Evolutionary conservation across 2,113 vertebrate species (phyloP).

Genomic region (Dipodomys merriami): DNA sequence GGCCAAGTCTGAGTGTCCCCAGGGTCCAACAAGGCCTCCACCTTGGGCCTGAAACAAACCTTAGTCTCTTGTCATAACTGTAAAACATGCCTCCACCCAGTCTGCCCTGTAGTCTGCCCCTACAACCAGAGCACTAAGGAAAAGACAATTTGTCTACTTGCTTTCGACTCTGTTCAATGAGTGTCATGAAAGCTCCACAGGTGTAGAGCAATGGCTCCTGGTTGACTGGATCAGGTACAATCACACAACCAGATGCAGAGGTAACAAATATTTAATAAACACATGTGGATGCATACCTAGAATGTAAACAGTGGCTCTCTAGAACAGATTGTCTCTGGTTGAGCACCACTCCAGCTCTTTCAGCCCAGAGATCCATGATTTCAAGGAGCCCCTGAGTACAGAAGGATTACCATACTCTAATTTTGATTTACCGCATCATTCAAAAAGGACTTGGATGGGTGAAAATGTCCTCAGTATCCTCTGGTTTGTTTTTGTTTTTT

Average conservation of each 20-base stretch:
- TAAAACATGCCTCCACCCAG: not conserved
- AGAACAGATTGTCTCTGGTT: not conserved
- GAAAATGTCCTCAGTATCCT: not conserved
- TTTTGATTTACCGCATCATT: not conserved
- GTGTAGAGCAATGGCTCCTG: not conserved
- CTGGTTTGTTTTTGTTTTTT: not conserved
- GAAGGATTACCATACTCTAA: not conserved
- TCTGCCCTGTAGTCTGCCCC: not conserved
- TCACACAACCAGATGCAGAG: not conserved
- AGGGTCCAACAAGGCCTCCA: not conserved
- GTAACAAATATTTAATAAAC: not conserved
- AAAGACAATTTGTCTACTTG: not conserved
- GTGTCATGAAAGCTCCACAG: not conserved
- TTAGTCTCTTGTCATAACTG: not conserved
- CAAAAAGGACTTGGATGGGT: not conserved
- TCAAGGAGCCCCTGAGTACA: not conserved
- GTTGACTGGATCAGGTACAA: not conserved
- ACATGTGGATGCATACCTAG: not conserved
- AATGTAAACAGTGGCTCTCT: not conserved
- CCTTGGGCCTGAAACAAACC: not conserved
- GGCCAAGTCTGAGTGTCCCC: rapidly evolving
- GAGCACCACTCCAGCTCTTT: rapidly evolving
- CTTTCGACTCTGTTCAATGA: not conserved
- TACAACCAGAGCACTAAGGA: not conserved
- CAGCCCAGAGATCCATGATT: not conserved